A percentile compares a stretch with the other conserved stretches of the same genome.
Evolutionary conservation across 2,797 vertebrate species (phyloP).

Genomic region (Anolis apletophallus): DNA sequence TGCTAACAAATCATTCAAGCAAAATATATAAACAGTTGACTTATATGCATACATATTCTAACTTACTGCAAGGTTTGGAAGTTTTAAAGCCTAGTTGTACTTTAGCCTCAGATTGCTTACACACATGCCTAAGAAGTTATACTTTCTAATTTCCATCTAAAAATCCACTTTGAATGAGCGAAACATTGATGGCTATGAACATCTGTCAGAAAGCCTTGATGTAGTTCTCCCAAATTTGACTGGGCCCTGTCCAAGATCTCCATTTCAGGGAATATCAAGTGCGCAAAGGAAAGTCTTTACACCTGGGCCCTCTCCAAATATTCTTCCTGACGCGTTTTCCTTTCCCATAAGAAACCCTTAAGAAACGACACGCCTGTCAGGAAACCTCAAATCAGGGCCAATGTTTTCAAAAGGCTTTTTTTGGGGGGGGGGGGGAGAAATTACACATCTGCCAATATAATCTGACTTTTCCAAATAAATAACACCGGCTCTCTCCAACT

Average conservation of each 20-base stretch:
- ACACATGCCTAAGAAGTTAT: not conserved
- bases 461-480: conserved; percentile 75
- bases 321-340: conserved; percentile 32
- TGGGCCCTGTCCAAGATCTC: not conserved
- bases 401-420: conserved; percentile 66
- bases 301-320: fast-evolving
- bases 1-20: not conserved
- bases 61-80: not conserved
- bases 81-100: not conserved
- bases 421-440: not conserved
- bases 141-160: not conserved
- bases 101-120: not conserved
- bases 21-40: not conserved
- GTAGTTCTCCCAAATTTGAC: not conserved
- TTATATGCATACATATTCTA: not conserved
- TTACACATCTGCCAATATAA: conserved; percentile 77
- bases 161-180: not conserved
- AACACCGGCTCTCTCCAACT: conserved; percentile 52
- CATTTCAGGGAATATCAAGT: not conserved
- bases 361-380: conserved; percentile 54
- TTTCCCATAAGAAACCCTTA: conserved; percentile 26
- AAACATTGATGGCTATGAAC: not conserved
- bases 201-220: not conserved
- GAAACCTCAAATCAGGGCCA: conserved; percentile 73
- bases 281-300: not conserved